These are phyloP conservation scores for Physella acuta DNA, from an alignment of 1,140 invertebrate genomes.

Conservation along the genomic window DNA sequence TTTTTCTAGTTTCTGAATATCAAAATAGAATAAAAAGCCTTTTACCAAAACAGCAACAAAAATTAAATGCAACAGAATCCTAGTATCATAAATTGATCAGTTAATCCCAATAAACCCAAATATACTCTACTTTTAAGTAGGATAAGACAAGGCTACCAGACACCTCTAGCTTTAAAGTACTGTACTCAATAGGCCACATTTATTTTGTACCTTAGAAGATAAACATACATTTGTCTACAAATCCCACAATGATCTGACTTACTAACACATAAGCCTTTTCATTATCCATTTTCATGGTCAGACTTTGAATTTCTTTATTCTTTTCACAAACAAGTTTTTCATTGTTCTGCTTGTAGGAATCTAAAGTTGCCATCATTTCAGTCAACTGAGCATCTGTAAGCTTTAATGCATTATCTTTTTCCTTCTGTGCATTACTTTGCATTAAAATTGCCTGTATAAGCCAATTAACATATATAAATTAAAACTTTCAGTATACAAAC, in stretches of 20 bases:
- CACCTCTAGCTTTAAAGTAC: not conserved
- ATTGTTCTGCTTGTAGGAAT: conserved; percentile 19
- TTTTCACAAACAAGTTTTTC: conserved; percentile 11
- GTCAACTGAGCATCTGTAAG: conserved; percentile 16
- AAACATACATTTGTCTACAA: too few species aligned
- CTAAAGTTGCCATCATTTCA: conserved; percentile 23
- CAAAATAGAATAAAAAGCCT: not conserved
- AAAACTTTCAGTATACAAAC: too few species aligned
- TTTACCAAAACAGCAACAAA: not conserved
- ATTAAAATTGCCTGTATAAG: conserved; percentile 6
- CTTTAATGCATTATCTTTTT: not conserved
- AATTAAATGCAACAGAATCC: too few species aligned
- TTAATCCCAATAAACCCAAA: too few species aligned
- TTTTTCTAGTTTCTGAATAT: conserved; percentile 3
- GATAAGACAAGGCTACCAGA: not conserved
- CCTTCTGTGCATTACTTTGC: conserved; percentile 11
- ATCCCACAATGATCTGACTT: not conserved
- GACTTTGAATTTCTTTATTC: conserved; percentile 6
- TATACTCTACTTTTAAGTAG: too few species aligned
- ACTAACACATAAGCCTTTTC: not conserved
- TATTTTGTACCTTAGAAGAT: too few species aligned
- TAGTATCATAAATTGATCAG: too few species aligned
- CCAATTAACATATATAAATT: too few species aligned
- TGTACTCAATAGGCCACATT: not conserved
- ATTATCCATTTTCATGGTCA: not conserved